Evolutionary conservation across 2,113 vertebrate genomes (phyloP).

Genomic region (Aegithalos caudatus): DNA sequence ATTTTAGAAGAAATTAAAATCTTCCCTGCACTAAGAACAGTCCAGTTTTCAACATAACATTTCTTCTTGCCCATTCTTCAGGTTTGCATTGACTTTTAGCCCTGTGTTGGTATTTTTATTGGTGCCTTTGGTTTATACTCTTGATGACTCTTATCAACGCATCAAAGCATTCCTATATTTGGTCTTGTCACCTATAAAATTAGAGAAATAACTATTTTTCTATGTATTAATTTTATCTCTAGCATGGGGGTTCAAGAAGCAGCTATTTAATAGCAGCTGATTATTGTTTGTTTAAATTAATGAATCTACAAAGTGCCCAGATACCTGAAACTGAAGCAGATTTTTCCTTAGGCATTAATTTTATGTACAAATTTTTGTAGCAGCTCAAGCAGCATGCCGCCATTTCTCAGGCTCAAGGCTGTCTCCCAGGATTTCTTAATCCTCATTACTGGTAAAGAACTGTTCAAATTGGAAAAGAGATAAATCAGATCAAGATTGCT

Average conservation of each 20-base stretch:
- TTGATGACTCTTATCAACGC: background rate
- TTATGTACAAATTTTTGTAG: background rate
- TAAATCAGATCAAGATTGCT: background rate
- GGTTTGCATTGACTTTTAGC: background rate
- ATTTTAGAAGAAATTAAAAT: background rate
- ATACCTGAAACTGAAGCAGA: background rate
- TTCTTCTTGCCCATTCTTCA: background rate
- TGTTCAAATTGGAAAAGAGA: background rate
- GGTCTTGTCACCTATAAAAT: background rate
- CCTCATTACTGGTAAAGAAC: background rate
- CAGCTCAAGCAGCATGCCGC: background rate
- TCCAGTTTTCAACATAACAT: background rate
- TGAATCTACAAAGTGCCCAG: background rate
- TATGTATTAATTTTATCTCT: background rate
- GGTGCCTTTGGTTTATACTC: background rate
- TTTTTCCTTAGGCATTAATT: background rate
- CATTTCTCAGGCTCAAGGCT: background rate
- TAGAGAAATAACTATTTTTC: background rate
- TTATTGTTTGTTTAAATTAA: background rate
- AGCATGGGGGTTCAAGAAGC: accelerated
- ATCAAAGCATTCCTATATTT: background rate
- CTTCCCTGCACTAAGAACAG: background rate
- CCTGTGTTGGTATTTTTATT: background rate
- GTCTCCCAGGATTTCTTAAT: background rate
- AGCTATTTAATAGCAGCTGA: background rate